Evolutionary conservation across 1,140 invertebrate genomes (phyloP).

Genomic region (Drosophila ohnishii): DNA sequence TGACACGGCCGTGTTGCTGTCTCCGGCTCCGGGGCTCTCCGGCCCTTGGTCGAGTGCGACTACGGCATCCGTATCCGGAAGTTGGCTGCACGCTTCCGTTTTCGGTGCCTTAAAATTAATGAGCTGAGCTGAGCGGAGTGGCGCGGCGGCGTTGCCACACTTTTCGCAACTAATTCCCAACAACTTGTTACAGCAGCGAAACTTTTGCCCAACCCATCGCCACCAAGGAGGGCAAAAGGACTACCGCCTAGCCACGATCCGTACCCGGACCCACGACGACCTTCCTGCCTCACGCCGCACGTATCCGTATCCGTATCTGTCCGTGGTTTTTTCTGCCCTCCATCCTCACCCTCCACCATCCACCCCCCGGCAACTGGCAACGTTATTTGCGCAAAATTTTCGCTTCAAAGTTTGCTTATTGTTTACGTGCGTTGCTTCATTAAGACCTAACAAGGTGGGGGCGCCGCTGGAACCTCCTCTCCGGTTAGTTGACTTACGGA

Average conservation of each 20-base stretch:
- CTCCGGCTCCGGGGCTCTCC: constrained; percentile 64
- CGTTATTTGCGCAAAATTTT: constrained; percentile 80
- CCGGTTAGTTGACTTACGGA: constrained; percentile 64
- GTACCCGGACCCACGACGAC: constrained; percentile 46
- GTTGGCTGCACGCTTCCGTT: constrained; percentile 77
- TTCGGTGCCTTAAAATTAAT: constrained; percentile 77
- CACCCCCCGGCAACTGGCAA: constrained; percentile 33
- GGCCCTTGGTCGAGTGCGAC: constrained; percentile 34
- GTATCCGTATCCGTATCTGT: constrained; percentile 72
- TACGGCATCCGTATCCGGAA: constrained; percentile 63
- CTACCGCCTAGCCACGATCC: background rate
- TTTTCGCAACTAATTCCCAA: constrained; percentile 79
- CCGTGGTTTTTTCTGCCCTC: constrained; percentile 9
- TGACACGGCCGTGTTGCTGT: constrained; percentile 65
- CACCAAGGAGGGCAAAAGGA: constrained; percentile 1
- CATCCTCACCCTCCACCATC: background rate
- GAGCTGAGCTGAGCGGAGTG: constrained; percentile 52
- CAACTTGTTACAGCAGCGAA: constrained; percentile 76
- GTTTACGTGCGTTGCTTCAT: constrained; percentile 81
- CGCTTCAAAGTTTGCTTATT: constrained; percentile 81
- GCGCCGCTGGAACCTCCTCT: constrained; percentile 36
- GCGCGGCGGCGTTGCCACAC: constrained; percentile 67
- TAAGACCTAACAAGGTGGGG: constrained; percentile 61
- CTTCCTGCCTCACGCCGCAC: constrained; percentile 74
- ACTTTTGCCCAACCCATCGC: constrained; percentile 54